Evolutionary conservation across 2,113 vertebrate genomes (phyloP), one percentile per base, ranked within the genome.

Genomic region (Mobula hypostoma): DNA sequence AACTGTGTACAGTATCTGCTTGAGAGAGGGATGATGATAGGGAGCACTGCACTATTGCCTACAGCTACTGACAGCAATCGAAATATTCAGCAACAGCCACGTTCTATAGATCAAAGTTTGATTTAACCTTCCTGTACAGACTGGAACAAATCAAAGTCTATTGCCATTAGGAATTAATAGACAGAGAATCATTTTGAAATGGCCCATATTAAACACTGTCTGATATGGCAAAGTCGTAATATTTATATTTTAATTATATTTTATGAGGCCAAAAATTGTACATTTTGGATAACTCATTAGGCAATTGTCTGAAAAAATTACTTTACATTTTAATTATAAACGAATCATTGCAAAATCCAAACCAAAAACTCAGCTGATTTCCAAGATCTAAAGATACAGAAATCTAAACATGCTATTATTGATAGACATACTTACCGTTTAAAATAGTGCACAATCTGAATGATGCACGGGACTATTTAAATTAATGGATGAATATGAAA

Each of bases 121-220:
- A 70, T 40, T 91, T 91, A 91, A 91, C 17, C 88, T 91, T 63
- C 63, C 66, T 91, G 66, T 12, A 40, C 32, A 70, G 63, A 21
- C 61, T 91, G 63, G 88, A 91, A 70, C 63, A 91, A 70, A 91
- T 91, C 66, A 68, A 91, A 68, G 36, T 91, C 21, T 91, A n/a
- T 91, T 91, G 88, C 63, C 21, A 15, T 91, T 40, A 68, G n/a
- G 17, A 63, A 91, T 36, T 72, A 58, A 88, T 32, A 14, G 58
- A 61, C 88, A 36, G n/a, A 91, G 63, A 36, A 70, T 70, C 88
- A 72, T 92, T 70, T 92, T 92, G 66, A 92, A 92, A 70, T 72
- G 66, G 66, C 66, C 63, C 68, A 68, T 92, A 92, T 72, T 11
- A 92, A 92, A 92, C 66, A 68, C n/a, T 21, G 36, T 72, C n/a